Percentiles rank a stretch among this genome's conserved stretches.
Evolutionary conservation across 1,140 invertebrate species (phyloP).

Genomic region (Adoxophyes honmai): DNA sequence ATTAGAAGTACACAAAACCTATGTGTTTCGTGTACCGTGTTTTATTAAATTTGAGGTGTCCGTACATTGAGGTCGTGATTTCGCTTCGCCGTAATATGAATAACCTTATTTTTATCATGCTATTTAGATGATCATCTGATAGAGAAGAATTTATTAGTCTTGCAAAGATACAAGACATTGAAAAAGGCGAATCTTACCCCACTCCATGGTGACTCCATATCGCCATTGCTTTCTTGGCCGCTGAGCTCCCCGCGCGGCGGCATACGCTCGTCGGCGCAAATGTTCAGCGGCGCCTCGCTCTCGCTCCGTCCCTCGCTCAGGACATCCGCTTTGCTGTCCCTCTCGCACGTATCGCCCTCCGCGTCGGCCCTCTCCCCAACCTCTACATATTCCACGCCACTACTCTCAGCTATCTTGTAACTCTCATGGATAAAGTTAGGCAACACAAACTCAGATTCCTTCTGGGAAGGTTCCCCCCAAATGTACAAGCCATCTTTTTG

Average conservation of each 20-base stretch:
- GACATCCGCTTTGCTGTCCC: slow-evolving; percentile 69
- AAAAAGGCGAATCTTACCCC: slow-evolving; percentile 64
- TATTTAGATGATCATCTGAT: too few relatives aligned
- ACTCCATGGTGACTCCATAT: slow-evolving; percentile 83
- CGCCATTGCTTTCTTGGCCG: slow-evolving; percentile 89
- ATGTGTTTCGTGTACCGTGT: too few relatives aligned
- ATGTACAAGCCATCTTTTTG: slow-evolving; percentile 57
- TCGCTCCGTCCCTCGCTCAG: slow-evolving; percentile 78
- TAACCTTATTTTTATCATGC: too few relatives aligned
- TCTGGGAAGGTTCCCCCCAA: slow-evolving; percentile 64
- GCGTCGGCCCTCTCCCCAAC: slow-evolving; percentile 34
- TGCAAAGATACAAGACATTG: too few relatives aligned
- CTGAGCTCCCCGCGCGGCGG: slow-evolving; percentile 89
- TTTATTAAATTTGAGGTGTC: too few relatives aligned
- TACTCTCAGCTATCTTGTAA: slow-evolving; percentile 64
- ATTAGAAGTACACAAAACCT: too few relatives aligned
- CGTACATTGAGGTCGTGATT: too few relatives aligned
- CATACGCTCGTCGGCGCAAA: slow-evolving; percentile 90
- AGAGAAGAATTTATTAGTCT: too few relatives aligned
- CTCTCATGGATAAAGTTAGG: slow-evolving; percentile 69
- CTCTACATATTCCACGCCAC: slow-evolving; percentile 52
- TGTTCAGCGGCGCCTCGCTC: slow-evolving; percentile 82
- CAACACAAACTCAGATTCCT: slow-evolving; percentile 65
- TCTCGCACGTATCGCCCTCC: slow-evolving; percentile 41
- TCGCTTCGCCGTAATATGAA: too few relatives aligned